phyloP scores from a whole-genome alignment of 2,888 invertebrate genomes.

The Pristionchus maxplancki region DNA sequence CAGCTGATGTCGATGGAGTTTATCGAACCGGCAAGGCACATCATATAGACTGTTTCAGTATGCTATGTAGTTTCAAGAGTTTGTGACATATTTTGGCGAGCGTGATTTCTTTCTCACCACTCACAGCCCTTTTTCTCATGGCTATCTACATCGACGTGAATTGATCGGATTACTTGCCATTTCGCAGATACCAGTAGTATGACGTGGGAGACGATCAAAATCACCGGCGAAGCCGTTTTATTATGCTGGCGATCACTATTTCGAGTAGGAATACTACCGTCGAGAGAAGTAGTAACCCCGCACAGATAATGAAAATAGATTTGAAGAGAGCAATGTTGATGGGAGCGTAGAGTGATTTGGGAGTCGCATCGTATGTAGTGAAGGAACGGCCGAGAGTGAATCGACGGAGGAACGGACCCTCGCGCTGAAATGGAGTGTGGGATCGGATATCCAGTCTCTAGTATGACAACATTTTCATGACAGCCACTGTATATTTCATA shows the following conservation, averaged over 20 bases:
- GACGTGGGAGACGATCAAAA: neutral
- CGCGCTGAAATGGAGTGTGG: neutral
- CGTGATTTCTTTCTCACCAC: too few species aligned
- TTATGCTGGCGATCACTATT: neutral
- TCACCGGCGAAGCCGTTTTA: neutral
- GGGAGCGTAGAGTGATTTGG: neutral
- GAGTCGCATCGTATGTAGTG: neutral
- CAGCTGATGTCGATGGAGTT: neutral
- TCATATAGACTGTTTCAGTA: neutral
- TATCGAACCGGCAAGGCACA: neutral
- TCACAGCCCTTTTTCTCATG: neutral
- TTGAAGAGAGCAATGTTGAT: constrained; percentile 7
- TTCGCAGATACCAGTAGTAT: neutral
- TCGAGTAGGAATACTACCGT: neutral
- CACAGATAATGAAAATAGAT: constrained; percentile 21
- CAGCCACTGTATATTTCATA: too few species aligned
- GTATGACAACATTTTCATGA: too few species aligned
- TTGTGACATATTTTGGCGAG: too few species aligned
- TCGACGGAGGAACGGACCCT: neutral
- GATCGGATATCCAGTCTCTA: neutral
- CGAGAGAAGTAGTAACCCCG: neutral
- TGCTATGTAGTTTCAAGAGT: too few species aligned
- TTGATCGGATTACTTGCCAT: too few species aligned
- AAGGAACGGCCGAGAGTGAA: constrained; percentile 31
- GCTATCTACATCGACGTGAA: neutral